A percentile compares a stretch with the other conserved stretches of the same genome.
Conservation (phyloP, 1,140 invertebrate species). For the Bicyclus anynana region DNA sequence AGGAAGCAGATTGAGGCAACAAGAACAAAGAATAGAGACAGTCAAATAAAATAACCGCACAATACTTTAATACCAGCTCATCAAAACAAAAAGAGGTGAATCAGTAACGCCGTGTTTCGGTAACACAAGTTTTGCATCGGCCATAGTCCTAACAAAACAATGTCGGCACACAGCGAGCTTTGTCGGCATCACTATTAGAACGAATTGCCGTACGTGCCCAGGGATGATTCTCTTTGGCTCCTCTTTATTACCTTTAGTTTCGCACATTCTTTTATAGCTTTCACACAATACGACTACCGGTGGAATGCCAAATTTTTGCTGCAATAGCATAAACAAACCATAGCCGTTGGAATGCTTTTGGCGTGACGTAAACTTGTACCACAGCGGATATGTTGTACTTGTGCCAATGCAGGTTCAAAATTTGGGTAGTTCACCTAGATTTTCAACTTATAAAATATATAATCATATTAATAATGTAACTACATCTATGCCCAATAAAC, state of each 20-base stretch:
- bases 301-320: slow-evolving; percentile 45
- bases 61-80: not conserved
- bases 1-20: too few species aligned
- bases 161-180: slow-evolving; percentile 42
- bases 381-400: not conserved
- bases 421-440: too few species aligned
- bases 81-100: not conserved
- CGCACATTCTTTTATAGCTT: slow-evolving; percentile 52
- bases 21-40: too few species aligned
- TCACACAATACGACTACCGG: slow-evolving; percentile 38
- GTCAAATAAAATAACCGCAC: too few species aligned
- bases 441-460: too few species aligned
- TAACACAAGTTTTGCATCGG: slow-evolving; percentile 49
- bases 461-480: too few species aligned
- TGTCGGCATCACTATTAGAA: slow-evolving; percentile 62
- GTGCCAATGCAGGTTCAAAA: too few species aligned
- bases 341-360: slow-evolving; percentile 3
- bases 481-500: too few species aligned
- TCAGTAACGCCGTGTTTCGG: slow-evolving; percentile 14
- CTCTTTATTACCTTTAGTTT: slow-evolving; percentile 54
- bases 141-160: slow-evolving; percentile 67
- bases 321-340: slow-evolving; percentile 23
- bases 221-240: slow-evolving; percentile 38
- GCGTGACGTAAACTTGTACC: not conserved
- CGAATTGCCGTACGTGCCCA: slow-evolving; percentile 59